Evolutionary conservation across 2,797 vertebrate genomes (phyloP), one percentile per base, ranked within the genome.

Genomic region (Crocodylus rhombifer): DNA sequence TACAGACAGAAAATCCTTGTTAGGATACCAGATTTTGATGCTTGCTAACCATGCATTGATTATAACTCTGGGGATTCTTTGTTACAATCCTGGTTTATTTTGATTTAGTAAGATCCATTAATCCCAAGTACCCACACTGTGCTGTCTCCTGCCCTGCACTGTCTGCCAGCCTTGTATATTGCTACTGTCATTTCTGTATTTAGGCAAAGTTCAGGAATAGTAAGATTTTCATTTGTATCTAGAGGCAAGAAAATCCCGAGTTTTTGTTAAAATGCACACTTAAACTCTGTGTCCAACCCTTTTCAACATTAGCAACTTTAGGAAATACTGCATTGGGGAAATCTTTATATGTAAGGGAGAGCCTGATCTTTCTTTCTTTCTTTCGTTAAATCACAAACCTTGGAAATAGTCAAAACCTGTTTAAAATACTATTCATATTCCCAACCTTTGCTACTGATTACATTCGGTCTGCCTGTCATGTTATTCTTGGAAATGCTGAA

Each of bases 91-190:
- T 93, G 89, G 36, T 94, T 89, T 93, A 74, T 88, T 87, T 77
- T 83, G 89, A 86, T 87, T 77, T 79, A 87, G 51, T 62, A 23
- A 26, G 61, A 81, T 87, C 94, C 62, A 25, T 93, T 88, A 77
- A 75, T 61, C 87, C 82, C 58, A 21, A 57, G 92, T 91, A 94
- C 83, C 94, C 87, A 86, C 62, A 88, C 82, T 65, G 42, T 42
- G 36, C 85, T 94, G 21, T 26, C 74, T 83, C 62, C 69, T 0
- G 26, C 86, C 77, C 77, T 93, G 82, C 51, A 81, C 65, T 88
- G 83, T 87, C 79, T 94, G 81, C 64, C 90, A 95, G 65, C n/a
- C 56, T 82, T 78, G 82, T 75, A 84, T 55, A 90, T 25, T 62
- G 23, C 26, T 62, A 62, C 61, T 13, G 84, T 86, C 90, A 33